Evolutionary conservation across 2,797 vertebrate species (phyloP).

Genomic region (Cyclopterus lumpus): DNA sequence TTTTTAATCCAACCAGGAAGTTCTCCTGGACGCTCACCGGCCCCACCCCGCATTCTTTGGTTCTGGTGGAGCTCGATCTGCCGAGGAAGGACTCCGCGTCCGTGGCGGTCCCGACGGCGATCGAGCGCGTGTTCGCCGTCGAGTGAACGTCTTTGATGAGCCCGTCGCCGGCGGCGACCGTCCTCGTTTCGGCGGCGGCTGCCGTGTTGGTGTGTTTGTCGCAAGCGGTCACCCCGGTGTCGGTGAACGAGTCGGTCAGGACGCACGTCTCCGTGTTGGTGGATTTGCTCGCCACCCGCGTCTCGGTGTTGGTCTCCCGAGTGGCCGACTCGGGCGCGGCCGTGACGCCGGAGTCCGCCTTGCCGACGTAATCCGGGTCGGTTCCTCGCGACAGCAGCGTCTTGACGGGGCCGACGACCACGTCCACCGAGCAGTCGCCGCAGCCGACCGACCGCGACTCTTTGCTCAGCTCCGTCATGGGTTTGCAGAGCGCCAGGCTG

Average conservation of each 20-base stretch:
- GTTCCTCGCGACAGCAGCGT: constrained; percentile 78
- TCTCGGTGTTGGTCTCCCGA: constrained; percentile 86
- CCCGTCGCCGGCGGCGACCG: constrained; percentile 91
- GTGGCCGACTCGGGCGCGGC: constrained; percentile 80
- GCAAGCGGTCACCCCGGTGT: constrained; percentile 77
- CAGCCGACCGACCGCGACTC: constrained; percentile 87
- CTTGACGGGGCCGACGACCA: constrained; percentile 79
- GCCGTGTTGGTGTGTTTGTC: constrained; percentile 91
- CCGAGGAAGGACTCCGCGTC: constrained; percentile 63
- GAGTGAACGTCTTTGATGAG: constrained; percentile 88
- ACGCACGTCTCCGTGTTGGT: constrained; percentile 83
- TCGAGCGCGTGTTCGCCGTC: constrained; percentile 85
- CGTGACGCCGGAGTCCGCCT: constrained; percentile 84
- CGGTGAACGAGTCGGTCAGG: constrained; percentile 85
- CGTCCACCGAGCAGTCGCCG: constrained; percentile 90
- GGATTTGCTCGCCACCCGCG: constrained; percentile 78
- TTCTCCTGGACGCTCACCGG: constrained; percentile 89
- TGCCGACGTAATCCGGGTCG: constrained; percentile 78
- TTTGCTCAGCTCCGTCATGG: constrained; percentile 47
- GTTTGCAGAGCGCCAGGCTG: constrained; percentile 56
- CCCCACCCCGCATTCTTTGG: constrained; percentile 92
- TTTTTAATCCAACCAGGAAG: constrained; percentile 93
- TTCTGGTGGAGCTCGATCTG: constrained; percentile 80
- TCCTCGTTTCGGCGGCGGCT: constrained; percentile 83
- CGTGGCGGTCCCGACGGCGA: constrained; percentile 90